Base-by-base conservation (phyloP, 2,113 vertebrate species). In the Syngnathoides biaculeatus region DNA sequence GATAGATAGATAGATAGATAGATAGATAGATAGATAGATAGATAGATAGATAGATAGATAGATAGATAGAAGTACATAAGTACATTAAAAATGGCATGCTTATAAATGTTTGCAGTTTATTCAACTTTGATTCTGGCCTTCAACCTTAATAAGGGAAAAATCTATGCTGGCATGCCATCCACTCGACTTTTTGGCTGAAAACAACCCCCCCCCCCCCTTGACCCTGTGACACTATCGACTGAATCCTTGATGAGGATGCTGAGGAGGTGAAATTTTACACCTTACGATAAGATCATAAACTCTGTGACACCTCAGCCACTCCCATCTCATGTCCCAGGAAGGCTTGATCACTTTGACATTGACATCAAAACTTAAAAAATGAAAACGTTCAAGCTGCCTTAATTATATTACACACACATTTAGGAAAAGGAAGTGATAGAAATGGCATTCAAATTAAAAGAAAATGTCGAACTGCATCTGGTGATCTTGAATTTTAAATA, bases 191-290 rank as follows among this genome's bases (percentile, higher is more conserved):
- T 65, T 88, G 13, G 75, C 79, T 62, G 26, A 60, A 84, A 72
- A 14, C 22, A 62, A 43, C 1, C 22, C 24, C 50, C 22, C 53
- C 20, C 71, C 79, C 72, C 42, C 72, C 72, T 57, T 88, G 92
- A 87, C 88, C 88, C 76, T 68, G 0, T 86, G 86, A 88, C 86
- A 87, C 81, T 93, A 90, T 92, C 87, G 90, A 94, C 89, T 90
- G 84, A 90, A 91, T 91, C 83, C 88, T 86, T 89, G 74, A 90
- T 92, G 93, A 93, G 89, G 92, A 90, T 91, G 91, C 94, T 95
- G 92, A 94, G 90, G 87, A 88, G 92, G 91, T 92, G 93, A 93
- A 94, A 94, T 92, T 77, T 84, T 84, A 88, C 93, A 94, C 92
- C 84, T 78, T 71, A 74, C 77, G 93, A 94, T 95, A 94, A 94